Conservation (phyloP, 2,113 vertebrate species). For the Lepidothrix coronata region DNA sequence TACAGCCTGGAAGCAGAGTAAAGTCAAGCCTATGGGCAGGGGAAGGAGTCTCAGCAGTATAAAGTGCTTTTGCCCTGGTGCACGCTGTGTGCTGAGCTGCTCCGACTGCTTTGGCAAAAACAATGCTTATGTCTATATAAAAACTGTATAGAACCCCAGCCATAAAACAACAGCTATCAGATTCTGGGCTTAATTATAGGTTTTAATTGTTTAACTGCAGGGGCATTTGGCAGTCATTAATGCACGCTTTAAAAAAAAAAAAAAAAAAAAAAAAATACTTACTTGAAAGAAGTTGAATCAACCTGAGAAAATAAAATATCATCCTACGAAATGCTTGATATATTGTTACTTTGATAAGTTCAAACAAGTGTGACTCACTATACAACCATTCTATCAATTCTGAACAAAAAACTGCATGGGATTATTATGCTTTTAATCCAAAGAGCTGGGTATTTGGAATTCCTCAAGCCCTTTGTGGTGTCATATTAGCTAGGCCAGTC, state of each 20-base stretch:
- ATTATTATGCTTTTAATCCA: conserved; percentile 76
- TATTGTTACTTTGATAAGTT: conserved; percentile 72
- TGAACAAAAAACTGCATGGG: conserved; percentile 73
- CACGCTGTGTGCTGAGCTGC: not conserved
- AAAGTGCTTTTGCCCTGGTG: not conserved
- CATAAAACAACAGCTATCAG: not conserved
- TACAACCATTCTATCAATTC: conserved; percentile 71
- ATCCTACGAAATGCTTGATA: conserved; percentile 57
- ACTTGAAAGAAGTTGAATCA: conserved; percentile 44
- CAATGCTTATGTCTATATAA: not conserved
- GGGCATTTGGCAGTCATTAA: conserved; percentile 46
- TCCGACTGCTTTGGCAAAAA: not conserved
- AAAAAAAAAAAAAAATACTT: not conserved
- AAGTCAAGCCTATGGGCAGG: not conserved
- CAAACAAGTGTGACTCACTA: conserved; percentile 72
- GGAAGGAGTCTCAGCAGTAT: not conserved
- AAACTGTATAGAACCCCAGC: not conserved
- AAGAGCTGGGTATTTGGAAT: conserved; percentile 73
- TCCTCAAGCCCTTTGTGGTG: conserved; percentile 69
- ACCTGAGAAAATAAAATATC: conserved; percentile 56
- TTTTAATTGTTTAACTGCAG: conserved; percentile 55
- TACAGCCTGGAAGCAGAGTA: not conserved
- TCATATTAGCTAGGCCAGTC: conserved; percentile 69
- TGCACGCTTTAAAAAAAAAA: not conserved
- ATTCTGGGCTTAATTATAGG: conserved; percentile 13